Percentiles rank a stretch among this genome's conserved stretches.
Evolutionary conservation across 2,888 invertebrate species (phyloP).

Genomic region (Hedychridium roseum): DNA sequence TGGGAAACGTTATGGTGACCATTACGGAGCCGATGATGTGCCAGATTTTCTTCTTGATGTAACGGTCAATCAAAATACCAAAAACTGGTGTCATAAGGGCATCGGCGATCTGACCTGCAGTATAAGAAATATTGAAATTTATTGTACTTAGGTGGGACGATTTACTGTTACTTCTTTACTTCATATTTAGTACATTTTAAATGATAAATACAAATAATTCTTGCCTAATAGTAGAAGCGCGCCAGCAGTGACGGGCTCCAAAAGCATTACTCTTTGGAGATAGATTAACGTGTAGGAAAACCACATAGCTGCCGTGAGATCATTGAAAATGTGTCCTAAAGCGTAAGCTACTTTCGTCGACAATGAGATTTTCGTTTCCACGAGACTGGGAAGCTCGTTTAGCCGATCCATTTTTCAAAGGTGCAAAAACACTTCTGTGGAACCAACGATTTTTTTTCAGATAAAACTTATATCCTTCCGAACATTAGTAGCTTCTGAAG

Average conservation of each 20-base stretch:
- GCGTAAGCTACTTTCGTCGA: slow-evolving; percentile 57
- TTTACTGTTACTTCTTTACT: no score
- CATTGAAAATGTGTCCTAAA: slow-evolving; percentile 64
- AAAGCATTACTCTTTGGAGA: slow-evolving; percentile 56
- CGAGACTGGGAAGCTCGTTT: slow-evolving; percentile 42
- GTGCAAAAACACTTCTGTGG: not conserved
- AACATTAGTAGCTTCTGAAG: no score
- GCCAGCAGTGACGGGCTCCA: slow-evolving; percentile 57
- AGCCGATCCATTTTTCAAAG: slow-evolving; percentile 20
- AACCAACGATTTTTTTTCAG: no score
- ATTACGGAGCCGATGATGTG: slow-evolving; percentile 75
- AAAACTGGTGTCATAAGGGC: slow-evolving; percentile 74
- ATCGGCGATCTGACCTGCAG: slow-evolving; percentile 57
- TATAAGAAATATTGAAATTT: not conserved
- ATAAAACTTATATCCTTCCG: not conserved
- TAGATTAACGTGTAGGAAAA: slow-evolving; percentile 64
- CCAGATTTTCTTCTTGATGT: slow-evolving; percentile 83
- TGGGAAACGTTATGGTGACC: slow-evolving; percentile 55
- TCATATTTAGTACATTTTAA: no score
- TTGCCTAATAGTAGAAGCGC: slow-evolving; percentile 56
- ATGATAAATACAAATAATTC: no score
- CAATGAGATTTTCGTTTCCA: slow-evolving; percentile 42
- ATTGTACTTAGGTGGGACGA: no score
- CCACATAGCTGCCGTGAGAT: slow-evolving; percentile 66
- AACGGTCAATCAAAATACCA: slow-evolving; percentile 81